phyloP scores from a whole-genome alignment of 1,140 invertebrate species.

The Drosophila neocordata region DNA sequence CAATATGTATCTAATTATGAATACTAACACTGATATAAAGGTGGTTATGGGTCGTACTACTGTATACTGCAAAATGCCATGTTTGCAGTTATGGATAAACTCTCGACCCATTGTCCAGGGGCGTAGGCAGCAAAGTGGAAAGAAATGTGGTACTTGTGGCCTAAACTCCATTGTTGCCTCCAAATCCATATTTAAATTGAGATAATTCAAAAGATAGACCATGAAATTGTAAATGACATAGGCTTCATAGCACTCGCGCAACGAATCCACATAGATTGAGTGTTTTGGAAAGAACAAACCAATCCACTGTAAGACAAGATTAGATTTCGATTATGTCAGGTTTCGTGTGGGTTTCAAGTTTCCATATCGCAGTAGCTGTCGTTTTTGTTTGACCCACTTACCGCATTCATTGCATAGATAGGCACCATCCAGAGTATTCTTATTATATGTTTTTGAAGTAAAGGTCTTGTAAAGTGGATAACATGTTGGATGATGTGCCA shows the following conservation, averaged over 20 bases:
- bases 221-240: conserved; percentile 99
- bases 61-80: conserved; percentile 97
- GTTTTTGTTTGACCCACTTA: conserved; percentile 84
- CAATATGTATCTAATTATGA: neutral
- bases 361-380: conserved; percentile 5
- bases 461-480: conserved; percentile 96
- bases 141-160: conserved; percentile 92
- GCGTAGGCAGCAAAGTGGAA: conserved; percentile 92
- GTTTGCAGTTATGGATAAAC: conserved; percentile 97
- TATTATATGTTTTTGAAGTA: conserved; percentile 96
- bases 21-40: conserved; percentile 92
- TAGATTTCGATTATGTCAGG: conserved; percentile 36
- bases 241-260: conserved; percentile 97
- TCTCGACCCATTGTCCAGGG: conserved; percentile 95
- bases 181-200: conserved; percentile 92
- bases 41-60: conserved; percentile 94
- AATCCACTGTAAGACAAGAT: conserved; percentile 87
- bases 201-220: conserved; percentile 95
- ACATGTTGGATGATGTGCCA: conserved; percentile 98
- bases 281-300: conserved; percentile 91
- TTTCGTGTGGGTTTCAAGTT: conserved; percentile 33
- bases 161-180: conserved; percentile 92
- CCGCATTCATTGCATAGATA: conserved; percentile 97
- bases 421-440: conserved; percentile 99
- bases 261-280: conserved; percentile 95